Conservation (phyloP, 2,888 invertebrate genomes). For the Brenthis daphne region DNA sequence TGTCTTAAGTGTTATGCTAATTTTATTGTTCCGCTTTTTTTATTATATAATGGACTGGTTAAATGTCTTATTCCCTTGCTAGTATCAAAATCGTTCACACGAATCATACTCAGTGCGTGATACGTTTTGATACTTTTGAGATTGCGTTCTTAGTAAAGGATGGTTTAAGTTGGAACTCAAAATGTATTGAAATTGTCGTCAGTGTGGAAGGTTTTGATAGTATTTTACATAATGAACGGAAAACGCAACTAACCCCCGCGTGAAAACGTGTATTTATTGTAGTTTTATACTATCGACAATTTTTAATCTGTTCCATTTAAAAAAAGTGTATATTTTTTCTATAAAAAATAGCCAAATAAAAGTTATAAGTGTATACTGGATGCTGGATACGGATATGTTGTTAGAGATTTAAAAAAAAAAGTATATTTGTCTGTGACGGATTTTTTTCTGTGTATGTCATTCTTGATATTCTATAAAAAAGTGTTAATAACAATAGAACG, state of each 20-base stretch:
- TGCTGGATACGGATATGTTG: conserved; percentile 6
- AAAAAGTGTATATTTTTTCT: conserved; percentile 17
- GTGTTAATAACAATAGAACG: too few species aligned
- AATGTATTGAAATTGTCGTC: neutral
- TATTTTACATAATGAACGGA: neutral
- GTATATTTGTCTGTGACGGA: neutral
- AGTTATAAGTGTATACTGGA: conserved; percentile 13
- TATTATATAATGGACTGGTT: conserved; percentile 13
- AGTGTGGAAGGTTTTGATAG: conserved; percentile 10
- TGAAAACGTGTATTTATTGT: conserved; percentile 22
- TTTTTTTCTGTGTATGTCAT: neutral
- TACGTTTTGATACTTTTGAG: neutral
- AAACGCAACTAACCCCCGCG: conserved; percentile 14
- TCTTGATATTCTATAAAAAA: neutral
- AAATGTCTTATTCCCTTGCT: neutral
- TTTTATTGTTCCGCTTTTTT: neutral
- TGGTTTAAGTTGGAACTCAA: neutral
- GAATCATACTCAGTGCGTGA: neutral
- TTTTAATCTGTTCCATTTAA: conserved; percentile 6
- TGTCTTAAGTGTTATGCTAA: neutral
- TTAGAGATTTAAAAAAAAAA: too few species aligned
- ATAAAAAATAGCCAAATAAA: conserved; percentile 25
- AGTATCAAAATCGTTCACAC: conserved; percentile 9
- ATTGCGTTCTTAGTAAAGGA: neutral
- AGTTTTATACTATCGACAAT: conserved; percentile 15